Conservation (phyloP, 2,797 vertebrate species). For the Eulemur mongoz region DNA sequence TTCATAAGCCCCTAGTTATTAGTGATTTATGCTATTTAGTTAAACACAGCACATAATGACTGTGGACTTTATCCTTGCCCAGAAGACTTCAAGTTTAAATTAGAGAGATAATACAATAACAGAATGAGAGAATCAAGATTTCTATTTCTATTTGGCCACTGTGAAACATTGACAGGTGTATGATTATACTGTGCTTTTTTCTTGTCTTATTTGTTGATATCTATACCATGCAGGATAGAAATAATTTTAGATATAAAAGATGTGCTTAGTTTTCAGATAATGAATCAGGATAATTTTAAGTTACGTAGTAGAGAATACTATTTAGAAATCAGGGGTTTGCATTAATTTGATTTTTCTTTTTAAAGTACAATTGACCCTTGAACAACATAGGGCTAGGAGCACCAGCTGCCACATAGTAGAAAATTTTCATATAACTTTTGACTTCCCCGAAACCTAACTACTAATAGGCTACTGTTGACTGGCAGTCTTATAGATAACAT, state of each 20-base stretch:
- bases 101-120: neutral
- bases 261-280: constrained; percentile 27
- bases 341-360: constrained; percentile 41
- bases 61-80: neutral
- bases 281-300: constrained; percentile 46
- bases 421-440: neutral
- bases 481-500: neutral
- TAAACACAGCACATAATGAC: neutral
- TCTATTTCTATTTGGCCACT: neutral
- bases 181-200: constrained; percentile 16
- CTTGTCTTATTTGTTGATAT: neutral
- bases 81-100: constrained; percentile 28
- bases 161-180: neutral
- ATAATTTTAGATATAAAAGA: constrained; percentile 22
- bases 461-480: neutral
- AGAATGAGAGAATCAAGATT: neutral
- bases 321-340: constrained; percentile 11
- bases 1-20: neutral
- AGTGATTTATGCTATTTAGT: neutral
- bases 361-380: neutral
- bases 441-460: neutral
- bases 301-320: constrained; percentile 14
- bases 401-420: too few species aligned
- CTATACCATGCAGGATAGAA: neutral
- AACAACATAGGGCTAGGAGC: too few species aligned